Conservation (phyloP, 2,888 invertebrate species). For the Eupithecia abbreviata region DNA sequence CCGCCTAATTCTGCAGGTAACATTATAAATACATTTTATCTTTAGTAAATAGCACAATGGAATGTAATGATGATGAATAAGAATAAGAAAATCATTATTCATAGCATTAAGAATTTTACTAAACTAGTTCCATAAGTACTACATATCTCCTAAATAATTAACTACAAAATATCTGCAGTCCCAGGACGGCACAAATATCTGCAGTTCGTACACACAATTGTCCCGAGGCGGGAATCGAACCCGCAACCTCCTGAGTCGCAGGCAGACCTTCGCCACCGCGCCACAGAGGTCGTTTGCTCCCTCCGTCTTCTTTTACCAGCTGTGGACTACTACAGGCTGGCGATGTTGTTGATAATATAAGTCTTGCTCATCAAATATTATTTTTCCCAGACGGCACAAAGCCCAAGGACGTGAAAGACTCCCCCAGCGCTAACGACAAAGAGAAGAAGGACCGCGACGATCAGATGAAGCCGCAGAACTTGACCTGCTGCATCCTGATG, state of each 20-base stretch:
- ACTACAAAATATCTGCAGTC: too few species aligned
- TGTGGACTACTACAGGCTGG: too few species aligned
- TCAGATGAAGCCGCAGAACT: conserved; percentile 88
- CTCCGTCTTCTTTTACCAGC: too few species aligned
- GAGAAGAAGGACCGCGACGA: conserved; percentile 70
- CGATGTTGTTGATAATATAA: background rate
- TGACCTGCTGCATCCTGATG: conserved; percentile 98
- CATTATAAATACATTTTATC: background rate
- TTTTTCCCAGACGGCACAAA: conserved; percentile 55
- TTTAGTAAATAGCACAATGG: background rate
- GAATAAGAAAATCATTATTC: too few species aligned
- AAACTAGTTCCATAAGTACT: too few species aligned
- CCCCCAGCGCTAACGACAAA: conserved; percentile 57
- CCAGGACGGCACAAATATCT: too few species aligned
- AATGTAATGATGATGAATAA: too few species aligned
- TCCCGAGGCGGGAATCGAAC: too few species aligned
- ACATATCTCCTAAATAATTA: too few species aligned
- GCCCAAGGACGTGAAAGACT: conserved; percentile 59
- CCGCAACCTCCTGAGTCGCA: too few species aligned
- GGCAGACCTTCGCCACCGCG: background rate
- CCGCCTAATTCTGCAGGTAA: conserved; percentile 57
- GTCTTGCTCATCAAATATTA: background rate
- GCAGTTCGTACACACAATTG: too few species aligned
- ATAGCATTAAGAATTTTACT: too few species aligned
- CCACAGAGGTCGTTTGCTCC: background rate